A percentile compares a stretch with the other conserved stretches of the same genome.
Conservation (phyloP, 1,140 invertebrate species). For the Procambarus clarkii region DNA sequence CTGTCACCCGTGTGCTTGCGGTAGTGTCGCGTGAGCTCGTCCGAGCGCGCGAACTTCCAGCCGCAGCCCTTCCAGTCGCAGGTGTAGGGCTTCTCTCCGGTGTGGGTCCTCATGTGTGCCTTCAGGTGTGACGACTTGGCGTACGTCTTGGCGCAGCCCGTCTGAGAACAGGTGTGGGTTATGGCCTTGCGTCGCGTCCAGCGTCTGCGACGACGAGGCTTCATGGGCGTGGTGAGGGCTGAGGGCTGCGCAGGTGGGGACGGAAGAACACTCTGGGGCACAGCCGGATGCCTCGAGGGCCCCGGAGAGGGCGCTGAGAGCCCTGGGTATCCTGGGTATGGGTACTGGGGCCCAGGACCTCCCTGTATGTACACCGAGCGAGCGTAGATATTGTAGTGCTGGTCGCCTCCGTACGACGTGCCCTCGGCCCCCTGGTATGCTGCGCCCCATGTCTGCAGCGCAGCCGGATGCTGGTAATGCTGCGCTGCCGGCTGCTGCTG, state of each 20-base stretch:
- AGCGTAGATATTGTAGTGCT: constrained; percentile 58
- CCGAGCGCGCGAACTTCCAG: constrained; percentile 90
- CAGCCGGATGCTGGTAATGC: constrained; percentile 24
- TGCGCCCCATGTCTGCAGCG: constrained; percentile 3
- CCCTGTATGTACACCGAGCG: constrained; percentile 54
- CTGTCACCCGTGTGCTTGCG: constrained; percentile 82
- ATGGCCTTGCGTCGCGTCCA: constrained; percentile 73
- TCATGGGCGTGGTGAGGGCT: constrained; percentile 41
- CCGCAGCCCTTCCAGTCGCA: constrained; percentile 89
- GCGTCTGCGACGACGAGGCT: constrained; percentile 55
- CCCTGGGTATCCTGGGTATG: background rate
- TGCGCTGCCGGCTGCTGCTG: constrained; percentile 5
- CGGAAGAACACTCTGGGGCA: background rate
- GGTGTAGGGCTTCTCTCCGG: constrained; percentile 84
- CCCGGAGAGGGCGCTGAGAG: background rate
- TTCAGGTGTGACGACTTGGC: constrained; percentile 85
- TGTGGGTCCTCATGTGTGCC: constrained; percentile 82
- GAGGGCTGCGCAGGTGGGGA: constrained; percentile 15
- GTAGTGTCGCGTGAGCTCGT: constrained; percentile 85
- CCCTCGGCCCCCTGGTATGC: constrained; percentile 19
- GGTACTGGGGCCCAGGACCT: constrained; percentile 1
- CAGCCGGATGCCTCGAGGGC: background rate
- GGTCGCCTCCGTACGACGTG: constrained; percentile 23
- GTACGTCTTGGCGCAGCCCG: constrained; percentile 83
- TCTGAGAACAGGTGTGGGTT: constrained; percentile 81